A percentile compares a stretch with the other conserved stretches of the same genome.
Evolutionary conservation across 2,113 vertebrate species (phyloP).

Genomic region (Kryptolebias marmoratus): DNA sequence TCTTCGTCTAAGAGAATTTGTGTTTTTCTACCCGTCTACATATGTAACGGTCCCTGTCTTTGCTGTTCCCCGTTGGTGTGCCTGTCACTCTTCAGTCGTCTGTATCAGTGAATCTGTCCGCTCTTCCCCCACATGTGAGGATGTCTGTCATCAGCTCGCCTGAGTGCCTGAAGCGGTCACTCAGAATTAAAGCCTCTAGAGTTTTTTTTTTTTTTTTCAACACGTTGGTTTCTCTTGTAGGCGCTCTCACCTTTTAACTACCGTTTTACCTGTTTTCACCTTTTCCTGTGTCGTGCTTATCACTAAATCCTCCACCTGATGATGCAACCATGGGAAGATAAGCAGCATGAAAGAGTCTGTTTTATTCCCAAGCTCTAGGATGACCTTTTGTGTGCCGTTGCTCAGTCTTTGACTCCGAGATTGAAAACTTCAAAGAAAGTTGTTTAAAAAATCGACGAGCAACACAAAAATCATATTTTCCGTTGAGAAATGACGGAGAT

Average conservation of each 20-base stretch:
- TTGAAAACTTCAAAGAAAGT: constrained; percentile 28
- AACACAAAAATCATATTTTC: too few relatives aligned
- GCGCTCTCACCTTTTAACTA: background rate
- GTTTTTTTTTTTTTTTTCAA: constrained; percentile 13
- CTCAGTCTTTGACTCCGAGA: background rate
- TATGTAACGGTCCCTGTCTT: constrained; percentile 38
- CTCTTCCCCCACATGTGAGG: constrained; percentile 5
- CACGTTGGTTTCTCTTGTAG: background rate
- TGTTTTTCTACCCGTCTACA: constrained; percentile 54
- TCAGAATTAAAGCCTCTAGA: constrained; percentile 12
- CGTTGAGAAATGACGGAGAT: too few relatives aligned
- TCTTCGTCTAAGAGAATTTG: constrained; percentile 23
- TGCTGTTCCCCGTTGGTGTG: constrained; percentile 15
- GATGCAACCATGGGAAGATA: constrained; percentile 24
- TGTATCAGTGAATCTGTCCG: constrained; percentile 18
- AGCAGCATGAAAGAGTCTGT: constrained; percentile 6
- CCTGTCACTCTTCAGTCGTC: background rate
- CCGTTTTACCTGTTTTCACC: background rate
- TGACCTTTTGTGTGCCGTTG: constrained; percentile 1
- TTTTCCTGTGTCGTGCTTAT: constrained; percentile 7
- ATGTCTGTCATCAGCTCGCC: constrained; percentile 27
- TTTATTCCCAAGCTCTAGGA: constrained; percentile 19
- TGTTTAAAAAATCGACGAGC: constrained; percentile 4
- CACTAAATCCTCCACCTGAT: constrained; percentile 27
- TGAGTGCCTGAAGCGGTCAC: constrained; percentile 39